Percentiles rank a stretch among this genome's conserved stretches.
Evolutionary conservation across 2,113 vertebrate species (phyloP).

Genomic region (Apteryx owenii): DNA sequence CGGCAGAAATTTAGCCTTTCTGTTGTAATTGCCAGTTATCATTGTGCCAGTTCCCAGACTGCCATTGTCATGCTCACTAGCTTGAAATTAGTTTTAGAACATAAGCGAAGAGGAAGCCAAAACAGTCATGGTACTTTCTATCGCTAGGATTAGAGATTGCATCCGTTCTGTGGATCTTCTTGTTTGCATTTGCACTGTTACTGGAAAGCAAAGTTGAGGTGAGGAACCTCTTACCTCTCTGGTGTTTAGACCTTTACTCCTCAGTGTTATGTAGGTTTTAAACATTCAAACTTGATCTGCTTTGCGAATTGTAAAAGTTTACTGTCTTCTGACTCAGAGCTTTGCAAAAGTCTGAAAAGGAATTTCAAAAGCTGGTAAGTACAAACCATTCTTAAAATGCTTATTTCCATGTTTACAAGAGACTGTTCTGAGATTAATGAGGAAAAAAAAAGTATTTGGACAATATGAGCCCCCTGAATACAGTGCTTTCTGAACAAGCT

Average conservation of each 20-base stretch:
- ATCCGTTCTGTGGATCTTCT: neutral
- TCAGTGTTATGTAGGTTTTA: neutral
- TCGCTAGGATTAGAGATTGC: neutral
- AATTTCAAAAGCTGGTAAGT: neutral
- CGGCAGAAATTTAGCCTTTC: neutral
- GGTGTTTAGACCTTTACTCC: neutral
- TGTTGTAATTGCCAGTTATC: neutral
- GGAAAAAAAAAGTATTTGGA: neutral
- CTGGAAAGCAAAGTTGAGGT: neutral
- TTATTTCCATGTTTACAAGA: neutral
- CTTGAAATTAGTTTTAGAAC: slow-evolving; percentile 17
- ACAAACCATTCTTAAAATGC: neutral
- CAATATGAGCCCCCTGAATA: neutral
- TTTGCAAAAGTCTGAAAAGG: neutral
- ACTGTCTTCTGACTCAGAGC: neutral
- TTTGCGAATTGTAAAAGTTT: neutral
- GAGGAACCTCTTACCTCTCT: neutral
- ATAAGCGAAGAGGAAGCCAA: neutral
- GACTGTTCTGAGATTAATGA: neutral
- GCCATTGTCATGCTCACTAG: neutral
- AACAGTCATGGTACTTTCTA: neutral
- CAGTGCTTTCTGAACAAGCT: neutral
- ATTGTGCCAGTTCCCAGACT: neutral
- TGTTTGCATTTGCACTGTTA: neutral
- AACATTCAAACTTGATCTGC: neutral